Evolutionary conservation across 1,140 invertebrate genomes (phyloP), one percentile per base, ranked within the genome.

Genomic region (Drosophila miranda): DNA sequence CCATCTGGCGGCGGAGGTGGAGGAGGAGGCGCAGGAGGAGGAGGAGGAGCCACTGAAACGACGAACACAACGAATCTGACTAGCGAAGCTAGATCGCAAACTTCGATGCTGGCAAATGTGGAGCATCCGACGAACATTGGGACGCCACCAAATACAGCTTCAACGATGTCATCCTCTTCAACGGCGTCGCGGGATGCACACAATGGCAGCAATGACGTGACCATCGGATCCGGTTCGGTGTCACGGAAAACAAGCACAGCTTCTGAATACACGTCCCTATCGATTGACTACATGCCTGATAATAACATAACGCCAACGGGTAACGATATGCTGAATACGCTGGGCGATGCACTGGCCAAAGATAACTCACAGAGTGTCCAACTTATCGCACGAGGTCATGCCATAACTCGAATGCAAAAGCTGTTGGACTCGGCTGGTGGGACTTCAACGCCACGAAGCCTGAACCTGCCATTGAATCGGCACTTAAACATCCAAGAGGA

Each of bases 201-300:
- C 26, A 89, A 90, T 48, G 80, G 88, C 30, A 90, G 84, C 60
- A 83, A 92, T 42, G 92, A 93, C 45, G 92, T 92, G 61, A 80
- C 92, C 3, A 91, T 92, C 30, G 92, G 90, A 16, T 92, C 92
- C 13, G 92, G 90, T 14, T 92, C 92, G 2, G 91, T 91, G 11
- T 93, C 92, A 2, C 84, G 92, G 11, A 93, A 93, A 74, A 93
- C 92, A 1, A 92, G 92, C 68, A 93, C 92, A 3, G 92, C 92
- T 16, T 91, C 90, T 13, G 90, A 91, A 53, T 91, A 90, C 56
- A 91, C 90, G 11, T 91, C 90, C 2, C 34, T 91, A 6, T 70
- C 89, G 4, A 92, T 92, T 52, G 92, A 93, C 59, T 93, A 92
- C 53, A 92, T 92, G 55, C 92, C 92, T 2, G 92, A 93, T 57